phyloP scores from a whole-genome alignment of 2,888 invertebrate species.

The Latheticus oryzae region DNA sequence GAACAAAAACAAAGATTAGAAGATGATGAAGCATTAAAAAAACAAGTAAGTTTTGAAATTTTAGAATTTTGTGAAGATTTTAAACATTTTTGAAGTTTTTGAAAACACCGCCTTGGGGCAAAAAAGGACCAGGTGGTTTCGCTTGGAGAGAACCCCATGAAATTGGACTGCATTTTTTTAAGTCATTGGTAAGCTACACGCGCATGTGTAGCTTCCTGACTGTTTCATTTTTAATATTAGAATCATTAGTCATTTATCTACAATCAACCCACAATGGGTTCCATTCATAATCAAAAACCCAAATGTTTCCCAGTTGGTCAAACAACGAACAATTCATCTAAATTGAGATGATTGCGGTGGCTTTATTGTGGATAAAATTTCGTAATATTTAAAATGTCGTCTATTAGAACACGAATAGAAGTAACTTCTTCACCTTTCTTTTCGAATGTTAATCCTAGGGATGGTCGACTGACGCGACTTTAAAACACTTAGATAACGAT shows the following conservation, averaged over 20 bases:
- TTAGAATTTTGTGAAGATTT: constrained; percentile 15
- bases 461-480: constrained; percentile 63
- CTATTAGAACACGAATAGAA: constrained; percentile 22
- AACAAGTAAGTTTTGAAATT: constrained; percentile 69
- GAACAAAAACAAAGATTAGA: constrained; percentile 64
- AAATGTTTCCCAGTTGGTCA: no score
- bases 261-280: no score
- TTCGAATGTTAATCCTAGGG: constrained; percentile 63
- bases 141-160: constrained; percentile 80
- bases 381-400: neutral
- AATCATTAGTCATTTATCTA: no score
- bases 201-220: constrained; percentile 52
- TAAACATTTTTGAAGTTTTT: constrained; percentile 55
- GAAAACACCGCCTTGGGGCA: constrained; percentile 72
- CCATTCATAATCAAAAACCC: no score
- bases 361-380: no score
- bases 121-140: constrained; percentile 77
- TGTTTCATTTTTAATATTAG: no score
- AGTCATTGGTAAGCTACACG: constrained; percentile 76
- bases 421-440: constrained; percentile 51
- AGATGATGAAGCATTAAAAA: constrained; percentile 68
- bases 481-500: constrained; percentile 57
- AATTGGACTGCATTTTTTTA: constrained; percentile 79
- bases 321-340: no score
- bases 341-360: no score